Evolutionary conservation across 2,888 invertebrate species (phyloP), one percentile per base, ranked within the genome.

Genomic region (Cephalotes varians): DNA sequence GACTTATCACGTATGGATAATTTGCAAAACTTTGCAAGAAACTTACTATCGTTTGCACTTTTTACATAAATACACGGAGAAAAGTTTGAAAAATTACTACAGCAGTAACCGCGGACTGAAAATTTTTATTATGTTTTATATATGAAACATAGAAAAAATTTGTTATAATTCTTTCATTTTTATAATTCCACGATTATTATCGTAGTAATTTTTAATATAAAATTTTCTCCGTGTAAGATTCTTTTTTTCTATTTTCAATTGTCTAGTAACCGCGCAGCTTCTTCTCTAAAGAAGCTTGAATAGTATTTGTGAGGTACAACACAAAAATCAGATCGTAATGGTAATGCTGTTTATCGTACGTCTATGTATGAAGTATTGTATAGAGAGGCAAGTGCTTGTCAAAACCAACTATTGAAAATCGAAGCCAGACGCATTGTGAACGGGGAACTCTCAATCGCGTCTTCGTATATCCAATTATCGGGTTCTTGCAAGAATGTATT

Each of bases 391-490:
- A 91, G 84, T 86, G 82, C 71, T 88, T 90, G 88, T 90, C 92
- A 90, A 87, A 91, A 88, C 87, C 91, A 91, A 91, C 86, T 92
- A 92, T 92, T 91, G 92, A 92, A 91, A 92, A 92, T 92, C 92
- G 92, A 92, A 92, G 88, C 90, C 90, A 92, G 92, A 92, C 92
- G 86, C 77, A 90, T 89, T 86, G 90, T 89, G 85, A 81, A 60
- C 71, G 74, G 82, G 81, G n/a, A n/a, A 87, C 84, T 88, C 37
- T 54, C 87, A 89, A 91, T 87, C 76, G 88, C 73, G 73, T 83
- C 87, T 88, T 91, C 86, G 81, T 90, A 90, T 86, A 88, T 91
- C 90, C 92, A 92, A 92, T 92, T 92, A 92, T 89, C 87, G 90
- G 86, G 81, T 90, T 90, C 86, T 89, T 91, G 81, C 90, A 86